These are phyloP conservation scores for Gopherus evgoodei DNA, from an alignment of 2,113 vertebrate genomes.

Conservation along the genomic window DNA sequence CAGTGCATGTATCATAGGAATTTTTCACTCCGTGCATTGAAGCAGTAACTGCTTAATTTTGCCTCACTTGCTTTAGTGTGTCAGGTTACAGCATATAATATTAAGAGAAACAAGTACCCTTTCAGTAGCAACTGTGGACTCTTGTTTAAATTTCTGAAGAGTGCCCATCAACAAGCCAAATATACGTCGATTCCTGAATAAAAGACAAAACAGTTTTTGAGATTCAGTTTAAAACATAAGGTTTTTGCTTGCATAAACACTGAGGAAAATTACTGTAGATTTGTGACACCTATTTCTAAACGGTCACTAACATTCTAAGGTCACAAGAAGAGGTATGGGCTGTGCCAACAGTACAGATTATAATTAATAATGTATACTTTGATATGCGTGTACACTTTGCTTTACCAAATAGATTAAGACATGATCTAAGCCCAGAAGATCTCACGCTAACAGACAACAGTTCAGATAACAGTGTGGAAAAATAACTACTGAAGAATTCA, in stretches of 20 bases:
- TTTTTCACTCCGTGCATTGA: not conserved
- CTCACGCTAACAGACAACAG: not conserved
- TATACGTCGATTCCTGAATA: conserved; percentile 96
- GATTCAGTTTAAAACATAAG: not conserved
- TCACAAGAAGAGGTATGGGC: not conserved
- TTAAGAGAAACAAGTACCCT: conserved; percentile 81
- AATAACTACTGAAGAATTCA: not conserved
- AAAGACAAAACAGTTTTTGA: not conserved
- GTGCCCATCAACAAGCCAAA: conserved; percentile 99
- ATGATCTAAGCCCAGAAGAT: not conserved
- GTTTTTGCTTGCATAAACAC: conserved; percentile 11
- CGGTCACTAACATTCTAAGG: not conserved
- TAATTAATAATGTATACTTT: conserved; percentile 23
- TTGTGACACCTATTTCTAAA: conserved; percentile 21
- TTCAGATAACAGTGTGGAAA: not conserved
- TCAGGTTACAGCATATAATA: not conserved
- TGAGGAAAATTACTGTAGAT: not conserved
- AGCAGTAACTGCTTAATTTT: not conserved
- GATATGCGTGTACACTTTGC: not conserved
- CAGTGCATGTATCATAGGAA: not conserved
- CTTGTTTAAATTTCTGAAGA: conserved; percentile 98
- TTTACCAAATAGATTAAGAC: not conserved
- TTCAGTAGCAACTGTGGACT: conserved; percentile 95
- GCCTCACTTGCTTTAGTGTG: not conserved
- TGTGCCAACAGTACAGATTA: not conserved